Base-by-base conservation (phyloP, 1,140 invertebrate species). In the Notospermus geniculatus region DNA sequence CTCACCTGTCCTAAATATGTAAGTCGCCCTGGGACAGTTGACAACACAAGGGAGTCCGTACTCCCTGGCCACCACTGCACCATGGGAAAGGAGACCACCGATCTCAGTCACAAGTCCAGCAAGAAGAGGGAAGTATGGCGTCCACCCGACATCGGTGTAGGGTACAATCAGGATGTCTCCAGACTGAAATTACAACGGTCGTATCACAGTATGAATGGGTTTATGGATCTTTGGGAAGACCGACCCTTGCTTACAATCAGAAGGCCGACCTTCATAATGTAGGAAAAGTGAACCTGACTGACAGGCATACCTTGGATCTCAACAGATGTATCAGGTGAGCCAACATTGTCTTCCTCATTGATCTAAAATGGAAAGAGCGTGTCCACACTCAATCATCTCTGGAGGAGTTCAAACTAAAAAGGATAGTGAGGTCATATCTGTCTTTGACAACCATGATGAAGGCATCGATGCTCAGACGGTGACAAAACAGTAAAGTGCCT, bases 61-160 rank as follows among this genome's bases (percentile, higher is more conserved):
- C 80, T 93, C 91, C 65, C 91, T 82, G 1, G 91, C 91, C n/a
- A 93, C 89, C 0, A 93, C 91, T 55, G 91, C 91, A n/a, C n/a
- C 91, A 71, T 94, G 91, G 43, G 90, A 92, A 63, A 93, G 87
- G 0, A 93, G 83, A 45, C 92, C 91, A 22, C 91, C 91, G 5
- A 92, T 80, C 80, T 94, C 91, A 0, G 91, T 93, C 2, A 92
- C 88, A 15, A 94, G 85, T 19, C 91, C 92, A 1, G 84, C 80
- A 5, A 93, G 76, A 7, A 93, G 82, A 0, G 91, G 90, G 72
- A 93, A 94, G 75, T 91, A 93, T 0, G 91, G 91, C n/a, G 88
- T 88, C 91, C 91, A 94, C 17, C 88, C 91, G 59, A 93, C 89
- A 73, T 94, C 91, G 0, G 91, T 93, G 23, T 85, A 85, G 59